A percentile compares a stretch with the other conserved stretches of the same genome.
phyloP scores from a whole-genome alignment of 2,888 invertebrate species.

The Stomorhina lunata region DNA sequence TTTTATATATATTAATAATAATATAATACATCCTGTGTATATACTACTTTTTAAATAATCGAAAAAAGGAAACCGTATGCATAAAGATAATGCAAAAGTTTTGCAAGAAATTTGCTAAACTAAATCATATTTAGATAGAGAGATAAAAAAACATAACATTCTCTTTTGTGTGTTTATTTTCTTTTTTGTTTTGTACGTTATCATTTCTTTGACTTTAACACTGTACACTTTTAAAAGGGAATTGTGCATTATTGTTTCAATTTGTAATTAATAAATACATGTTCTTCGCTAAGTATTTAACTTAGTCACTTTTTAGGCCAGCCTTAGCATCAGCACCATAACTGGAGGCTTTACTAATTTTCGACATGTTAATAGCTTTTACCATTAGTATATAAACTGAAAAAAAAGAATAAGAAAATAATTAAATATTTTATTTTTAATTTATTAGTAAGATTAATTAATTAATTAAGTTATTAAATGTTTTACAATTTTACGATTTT shows the following conservation, averaged over 20 bases:
- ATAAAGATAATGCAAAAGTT: not conserved
- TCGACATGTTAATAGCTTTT: conserved; percentile 90
- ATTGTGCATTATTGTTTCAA: conserved; percentile 41
- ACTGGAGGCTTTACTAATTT: conserved; percentile 91
- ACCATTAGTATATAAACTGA: conserved; percentile 89
- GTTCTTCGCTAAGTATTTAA: not conserved
- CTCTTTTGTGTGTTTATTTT: not conserved
- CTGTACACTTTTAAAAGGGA: conserved; percentile 27
- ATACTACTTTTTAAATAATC: conserved; percentile 2
- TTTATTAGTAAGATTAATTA: too few species aligned
- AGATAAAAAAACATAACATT: conserved; percentile 5
- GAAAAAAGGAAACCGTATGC: not conserved
- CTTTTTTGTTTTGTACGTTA: conserved; percentile 9
- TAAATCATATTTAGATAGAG: conserved; percentile 6
- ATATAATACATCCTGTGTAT: conserved; percentile 12
- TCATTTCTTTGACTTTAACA: conserved; percentile 7
- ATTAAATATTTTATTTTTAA: not conserved
- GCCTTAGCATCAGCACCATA: conserved; percentile 83
- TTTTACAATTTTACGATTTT: too few species aligned
- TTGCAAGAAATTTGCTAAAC: not conserved
- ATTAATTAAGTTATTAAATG: not conserved
- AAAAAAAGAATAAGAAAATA: conserved; percentile 74
- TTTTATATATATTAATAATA: not conserved
- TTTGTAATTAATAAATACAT: conserved; percentile 32
- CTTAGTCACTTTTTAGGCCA: conserved; percentile 69